A percentile compares a stretch with the other conserved stretches of the same genome.
phyloP scores from a whole-genome alignment of 2,113 vertebrate genomes.

The Ondatra zibethicus region DNA sequence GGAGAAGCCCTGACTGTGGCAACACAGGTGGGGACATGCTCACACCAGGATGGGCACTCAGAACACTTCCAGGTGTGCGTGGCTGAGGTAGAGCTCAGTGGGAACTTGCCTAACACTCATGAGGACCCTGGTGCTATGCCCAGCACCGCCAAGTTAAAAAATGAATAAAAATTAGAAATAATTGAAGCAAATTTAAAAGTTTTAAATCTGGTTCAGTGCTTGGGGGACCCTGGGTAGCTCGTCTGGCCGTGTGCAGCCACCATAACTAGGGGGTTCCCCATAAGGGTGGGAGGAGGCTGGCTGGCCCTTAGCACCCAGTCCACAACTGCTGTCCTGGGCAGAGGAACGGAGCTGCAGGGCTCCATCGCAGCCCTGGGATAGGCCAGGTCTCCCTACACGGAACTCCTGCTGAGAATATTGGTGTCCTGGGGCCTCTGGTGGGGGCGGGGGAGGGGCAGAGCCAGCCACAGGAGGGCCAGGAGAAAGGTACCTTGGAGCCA shows the following conservation, averaged over 20 bases:
- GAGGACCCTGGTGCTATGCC: not conserved
- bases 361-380: not conserved
- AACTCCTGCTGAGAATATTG: not conserved
- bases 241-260: not conserved
- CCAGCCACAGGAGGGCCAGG: not conserved
- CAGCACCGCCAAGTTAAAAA: not conserved
- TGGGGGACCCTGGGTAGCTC: not conserved
- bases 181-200: not conserved
- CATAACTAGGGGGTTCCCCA: not conserved
- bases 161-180: not conserved
- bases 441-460: not conserved
- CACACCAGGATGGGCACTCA: not conserved
- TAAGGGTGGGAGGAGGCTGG: not conserved
- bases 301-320: not conserved
- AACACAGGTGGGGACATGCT: not conserved
- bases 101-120: not conserved
- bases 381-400: not conserved
- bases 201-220: not conserved
- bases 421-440: not conserved
- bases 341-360: not conserved
- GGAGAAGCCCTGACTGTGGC: not conserved
- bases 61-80: rapidly evolving
- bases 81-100: not conserved
- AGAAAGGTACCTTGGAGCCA: constrained; percentile 92
- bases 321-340: not conserved